Percentiles rank a stretch among this genome's conserved stretches.
These are phyloP conservation scores for Epinotia demarniana DNA, from an alignment of 2,888 invertebrate species.

Conservation along the genomic window DNA sequence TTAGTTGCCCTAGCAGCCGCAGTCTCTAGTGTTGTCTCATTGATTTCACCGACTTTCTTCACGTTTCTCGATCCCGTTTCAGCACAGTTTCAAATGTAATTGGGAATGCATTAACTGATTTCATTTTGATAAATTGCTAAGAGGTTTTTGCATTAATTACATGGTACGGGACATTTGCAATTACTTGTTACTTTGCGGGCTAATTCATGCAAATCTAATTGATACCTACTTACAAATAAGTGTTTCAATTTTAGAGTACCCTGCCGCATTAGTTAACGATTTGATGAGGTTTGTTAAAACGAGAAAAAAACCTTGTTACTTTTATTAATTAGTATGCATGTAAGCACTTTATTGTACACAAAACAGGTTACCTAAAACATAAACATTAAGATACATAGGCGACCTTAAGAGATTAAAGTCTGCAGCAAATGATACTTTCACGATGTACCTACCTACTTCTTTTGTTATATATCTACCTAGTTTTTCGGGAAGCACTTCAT, in stretches of 20 bases:
- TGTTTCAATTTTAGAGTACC: neutral
- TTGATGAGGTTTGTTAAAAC: neutral
- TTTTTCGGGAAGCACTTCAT: too few species aligned
- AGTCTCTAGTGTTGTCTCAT: neutral
- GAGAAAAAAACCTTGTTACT: too few species aligned
- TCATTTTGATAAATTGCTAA: constrained; percentile 10
- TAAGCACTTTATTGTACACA: too few species aligned
- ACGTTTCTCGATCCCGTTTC: constrained; percentile 20
- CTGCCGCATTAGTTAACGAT: neutral
- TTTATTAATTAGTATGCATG: too few species aligned
- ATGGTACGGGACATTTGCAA: constrained; percentile 13
- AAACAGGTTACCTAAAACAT: too few species aligned
- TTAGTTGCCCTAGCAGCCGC: neutral
- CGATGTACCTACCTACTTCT: too few species aligned
- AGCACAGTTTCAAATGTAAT: constrained; percentile 26
- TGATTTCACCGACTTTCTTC: constrained; percentile 40
- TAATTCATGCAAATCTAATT: neutral
- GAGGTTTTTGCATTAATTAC: constrained; percentile 17
- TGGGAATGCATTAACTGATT: constrained; percentile 20
- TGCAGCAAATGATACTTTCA: too few species aligned
- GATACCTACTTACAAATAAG: neutral
- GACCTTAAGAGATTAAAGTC: too few species aligned
- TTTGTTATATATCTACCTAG: too few species aligned
- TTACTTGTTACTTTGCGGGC: neutral
- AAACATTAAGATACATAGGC: too few species aligned